Base-by-base conservation (phyloP, 1,140 invertebrate species). In the Eubasilissa regina region DNA sequence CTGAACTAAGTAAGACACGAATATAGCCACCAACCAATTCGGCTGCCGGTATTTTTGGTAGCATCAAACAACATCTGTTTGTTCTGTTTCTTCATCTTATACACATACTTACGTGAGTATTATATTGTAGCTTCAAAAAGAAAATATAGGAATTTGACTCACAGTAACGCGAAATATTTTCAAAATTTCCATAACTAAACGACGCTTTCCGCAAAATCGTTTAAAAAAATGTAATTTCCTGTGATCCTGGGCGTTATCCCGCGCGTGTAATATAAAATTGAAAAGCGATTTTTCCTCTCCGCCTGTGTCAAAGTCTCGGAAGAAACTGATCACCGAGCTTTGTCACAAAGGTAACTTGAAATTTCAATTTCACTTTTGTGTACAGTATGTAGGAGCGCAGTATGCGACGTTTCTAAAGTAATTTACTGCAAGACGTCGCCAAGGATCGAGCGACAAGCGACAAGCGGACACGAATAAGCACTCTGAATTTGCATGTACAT, bases 211-310 rank as follows among this genome's bases (percentile, higher is more conserved):
- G n/a, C n/a, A 21, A 51, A 68, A 70, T 70, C 48, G 44, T 70
- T 48, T 19, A 3, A 17, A 70, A 70, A 70, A 70, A 70, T 70
- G 47, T 48, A 17, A 1, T 70, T 48, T 70, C 17, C 17, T 70
- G 48, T 70, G 19, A 21, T 15, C n/a, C 12, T 17, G 9, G 11
- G 15, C 44, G 12, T 19, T 48, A 19, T 47, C 13, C 43, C 43
- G 64, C 35, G 64, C 8, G 21, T 45, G 44, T 43, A 70, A 45
- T 44, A 15, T 45, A 19, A 70, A 70, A 70, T 70, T 45, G 66
- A 70, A 70, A 70, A 70, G 45, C 66, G 66, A 70, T 70, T 70
- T 48, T n/a, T n/a, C n/a, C n/a, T n/a, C n/a, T n/a, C n/a, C n/a
- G n/a, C 66, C 21, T 48, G 44, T 45, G 8, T n/a, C 66, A 4